Evolutionary conservation across 1,140 invertebrate species (phyloP), one percentile per base, ranked within the genome.

Genomic region (Macrocentrus cingulum): DNA sequence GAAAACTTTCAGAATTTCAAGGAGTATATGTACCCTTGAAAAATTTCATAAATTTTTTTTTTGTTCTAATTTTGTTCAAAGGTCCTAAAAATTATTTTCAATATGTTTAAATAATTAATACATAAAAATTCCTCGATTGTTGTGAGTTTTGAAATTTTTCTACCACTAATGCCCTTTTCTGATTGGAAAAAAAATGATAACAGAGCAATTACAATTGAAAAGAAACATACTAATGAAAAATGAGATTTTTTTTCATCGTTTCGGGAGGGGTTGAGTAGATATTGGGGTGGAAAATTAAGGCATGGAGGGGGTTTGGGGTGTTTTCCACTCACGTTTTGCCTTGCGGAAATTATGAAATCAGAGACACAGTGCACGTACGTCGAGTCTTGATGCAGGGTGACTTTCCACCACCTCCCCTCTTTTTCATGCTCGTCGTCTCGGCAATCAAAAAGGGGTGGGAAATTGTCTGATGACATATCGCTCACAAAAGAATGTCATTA

Each of bases 261-360:
- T n/a, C 29, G 29, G 11, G 15, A 39, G 4, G 36, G 36, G 13
- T 8, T 3, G 13, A 39, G 36, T n/a, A 15, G 36, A 13, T 39
- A 36, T 4, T 7, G 9, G 15, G 25, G 8, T 9, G 18, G 32
- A 51, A 20, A 37, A 51, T 37, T 8, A 51, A 37, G 18, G 11
- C 8, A 34, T 19, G 11, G 5, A 20, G 9, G 49, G 15, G 25
- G 18, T 45, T 48, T 19, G 50, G 36, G 51, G 50, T 54, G 29
- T 29, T 60, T 55, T 56, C 54, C 51, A 57, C 39, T 59, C 69
- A 70, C 68, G 68, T 71, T 56, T 60, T 61, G 63, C 61, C 19
- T 62, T 65, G 63, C 70, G 68, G 70, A 72, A 72, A 72, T 72
- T 72, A 72, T 72, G 67, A 72, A 72, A 72, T 72, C 70, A 70